Conservation (phyloP, 2,113 vertebrate genomes). For the Elephas maximus region DNA sequence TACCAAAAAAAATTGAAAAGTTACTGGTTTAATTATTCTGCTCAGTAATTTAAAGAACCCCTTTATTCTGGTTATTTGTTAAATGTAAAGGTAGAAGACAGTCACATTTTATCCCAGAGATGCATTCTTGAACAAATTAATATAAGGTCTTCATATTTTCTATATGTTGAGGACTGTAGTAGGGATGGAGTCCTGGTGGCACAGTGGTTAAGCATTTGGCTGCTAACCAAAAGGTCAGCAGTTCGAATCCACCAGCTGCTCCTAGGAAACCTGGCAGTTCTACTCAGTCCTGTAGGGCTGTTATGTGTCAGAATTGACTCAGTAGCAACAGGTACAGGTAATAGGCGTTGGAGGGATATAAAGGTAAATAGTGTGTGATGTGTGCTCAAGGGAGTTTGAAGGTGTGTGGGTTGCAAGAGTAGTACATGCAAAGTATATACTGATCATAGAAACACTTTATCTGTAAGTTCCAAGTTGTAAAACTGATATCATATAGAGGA, state of each 20-base stretch:
- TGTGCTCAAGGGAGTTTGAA: not conserved
- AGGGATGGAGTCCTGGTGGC: no score
- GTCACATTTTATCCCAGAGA: not conserved
- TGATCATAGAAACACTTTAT: not conserved
- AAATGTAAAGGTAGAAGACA: not conserved
- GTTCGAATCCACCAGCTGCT: no score
- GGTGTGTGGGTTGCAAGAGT: not conserved
- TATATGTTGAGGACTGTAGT: not conserved
- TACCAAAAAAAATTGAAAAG: slow-evolving; percentile 25
- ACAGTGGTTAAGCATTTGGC: no score
- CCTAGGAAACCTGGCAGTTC: no score
- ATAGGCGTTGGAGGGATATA: not conserved
- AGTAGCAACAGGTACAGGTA: no score
- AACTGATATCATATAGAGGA: not conserved
- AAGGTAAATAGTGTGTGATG: not conserved
- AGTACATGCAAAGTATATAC: not conserved
- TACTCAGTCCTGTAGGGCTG: no score
- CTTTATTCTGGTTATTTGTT: not conserved
- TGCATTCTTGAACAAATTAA: not conserved
- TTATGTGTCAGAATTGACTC: no score
- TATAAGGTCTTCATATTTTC: not conserved
- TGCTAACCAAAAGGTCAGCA: no score
- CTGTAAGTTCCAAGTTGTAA: slow-evolving; percentile 8
- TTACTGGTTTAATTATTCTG: slow-evolving; percentile 30
- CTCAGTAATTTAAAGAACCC: not conserved